Percentiles rank a stretch among this genome's conserved stretches.
These are phyloP conservation scores for Arrhopalites spinosus DNA, from an alignment of 2,888 invertebrate genomes.

Conservation along the genomic window DNA sequence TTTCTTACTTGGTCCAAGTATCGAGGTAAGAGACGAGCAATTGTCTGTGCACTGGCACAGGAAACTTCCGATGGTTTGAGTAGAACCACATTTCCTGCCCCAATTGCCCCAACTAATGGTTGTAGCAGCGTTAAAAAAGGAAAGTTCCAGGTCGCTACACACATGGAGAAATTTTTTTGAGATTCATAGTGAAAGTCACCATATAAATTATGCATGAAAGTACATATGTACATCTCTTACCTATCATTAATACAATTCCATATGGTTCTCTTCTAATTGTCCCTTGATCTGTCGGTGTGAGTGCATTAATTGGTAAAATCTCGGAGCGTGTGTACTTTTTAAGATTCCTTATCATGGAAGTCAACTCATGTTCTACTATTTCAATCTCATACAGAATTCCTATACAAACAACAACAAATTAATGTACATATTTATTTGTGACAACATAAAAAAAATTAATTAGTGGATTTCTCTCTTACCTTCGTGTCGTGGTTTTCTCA, in stretches of 20 bases:
- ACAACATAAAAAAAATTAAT: too few relatives aligned
- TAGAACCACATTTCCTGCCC: slow-evolving; percentile 90
- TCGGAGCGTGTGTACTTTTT: slow-evolving; percentile 36
- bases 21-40: slow-evolving; percentile 78
- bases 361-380: slow-evolving; percentile 45
- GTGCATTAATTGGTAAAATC: slow-evolving; percentile 46
- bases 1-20: slow-evolving; percentile 79
- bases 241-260: slow-evolving; percentile 58
- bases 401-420: slow-evolving; percentile 8
- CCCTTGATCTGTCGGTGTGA: slow-evolving; percentile 46
- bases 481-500: slow-evolving; percentile 64
- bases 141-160: slow-evolving; percentile 94
- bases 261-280: slow-evolving; percentile 75
- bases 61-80: slow-evolving; percentile 94
- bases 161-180: too few relatives aligned
- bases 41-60: slow-evolving; percentile 70
- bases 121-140: slow-evolving; percentile 42
- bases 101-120: slow-evolving; percentile 70
- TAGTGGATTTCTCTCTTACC: slow-evolving; percentile 40
- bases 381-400: slow-evolving; percentile 46
- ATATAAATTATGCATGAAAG: too few relatives aligned
- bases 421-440: background rate
- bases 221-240: too few relatives aligned
- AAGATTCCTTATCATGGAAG: slow-evolving; percentile 39
- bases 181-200: too few relatives aligned